These are phyloP conservation scores for Desoria tigrina DNA, from an alignment of 2,888 invertebrate genomes.

Conservation along the genomic window DNA sequence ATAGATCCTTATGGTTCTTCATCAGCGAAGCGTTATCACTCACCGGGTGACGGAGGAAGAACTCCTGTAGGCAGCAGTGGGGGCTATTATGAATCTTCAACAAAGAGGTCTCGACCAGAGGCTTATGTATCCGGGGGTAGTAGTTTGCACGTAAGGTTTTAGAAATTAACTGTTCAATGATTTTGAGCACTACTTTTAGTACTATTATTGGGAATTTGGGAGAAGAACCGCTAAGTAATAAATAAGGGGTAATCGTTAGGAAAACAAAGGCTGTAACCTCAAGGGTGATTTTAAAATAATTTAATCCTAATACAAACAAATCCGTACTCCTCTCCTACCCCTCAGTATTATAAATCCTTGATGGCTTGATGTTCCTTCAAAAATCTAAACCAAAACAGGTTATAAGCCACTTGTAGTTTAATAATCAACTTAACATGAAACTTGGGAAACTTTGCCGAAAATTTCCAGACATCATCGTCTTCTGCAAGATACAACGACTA, in stretches of 20 bases:
- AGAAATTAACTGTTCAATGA: neutral
- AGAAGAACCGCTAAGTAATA: no score
- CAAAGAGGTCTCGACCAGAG: conserved; percentile 35
- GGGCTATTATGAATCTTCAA: conserved; percentile 35
- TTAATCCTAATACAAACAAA: no score
- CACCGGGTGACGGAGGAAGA: conserved; percentile 28
- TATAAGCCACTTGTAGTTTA: no score
- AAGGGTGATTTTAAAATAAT: no score
- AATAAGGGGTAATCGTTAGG: no score
- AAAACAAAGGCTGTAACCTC: no score
- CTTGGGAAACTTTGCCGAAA: conserved; percentile 46
- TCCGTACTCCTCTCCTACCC: no score
- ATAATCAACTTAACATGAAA: neutral
- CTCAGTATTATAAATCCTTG: no score
- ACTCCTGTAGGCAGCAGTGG: conserved; percentile 23
- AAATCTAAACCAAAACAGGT: no score
- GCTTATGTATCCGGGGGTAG: conserved; percentile 33
- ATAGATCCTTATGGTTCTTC: conserved; percentile 36
- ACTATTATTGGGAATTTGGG: no score
- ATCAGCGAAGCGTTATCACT: conserved; percentile 41
- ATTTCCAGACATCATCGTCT: conserved; percentile 49
- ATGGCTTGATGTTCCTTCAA: no score
- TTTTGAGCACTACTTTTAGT: no score
- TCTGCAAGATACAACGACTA: conserved; percentile 38
- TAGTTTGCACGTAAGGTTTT: conserved; percentile 10